Evolutionary conservation across 2,888 invertebrate species (phyloP), one percentile per base, ranked within the genome.

Genomic region (Sinodicranocentrus sp.): DNA sequence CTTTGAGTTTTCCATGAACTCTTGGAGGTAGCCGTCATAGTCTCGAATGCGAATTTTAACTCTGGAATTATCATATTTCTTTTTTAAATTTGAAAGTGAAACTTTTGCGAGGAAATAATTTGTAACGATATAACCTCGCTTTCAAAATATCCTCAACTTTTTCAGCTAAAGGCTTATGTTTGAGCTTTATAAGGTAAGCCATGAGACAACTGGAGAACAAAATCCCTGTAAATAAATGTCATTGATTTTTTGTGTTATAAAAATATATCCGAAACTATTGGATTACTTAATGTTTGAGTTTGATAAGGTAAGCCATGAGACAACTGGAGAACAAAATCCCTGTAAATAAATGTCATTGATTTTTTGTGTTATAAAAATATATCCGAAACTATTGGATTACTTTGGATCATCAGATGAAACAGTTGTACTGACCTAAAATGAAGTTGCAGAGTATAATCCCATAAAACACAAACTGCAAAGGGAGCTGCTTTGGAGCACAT

Each of bases 361-460:
- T n/a, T n/a, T n/a, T n/a, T n/a, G n/a, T n/a, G n/a, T n/a, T n/a
- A n/a, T n/a, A n/a, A n/a, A n/a, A n/a, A n/a, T n/a, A n/a, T n/a
- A n/a, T n/a, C n/a, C n/a, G n/a, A n/a, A n/a, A n/a, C n/a, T n/a
- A n/a, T n/a, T n/a, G n/a, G n/a, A n/a, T n/a, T n/a, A n/a, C n/a
- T n/a, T n/a, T n/a, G n/a, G n/a, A n/a, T n/a, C n/a, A n/a, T n/a
- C n/a, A n/a, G n/a, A n/a, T n/a, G n/a, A n/a, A n/a, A n/a, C n/a
- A n/a, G n/a, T n/a, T n/a, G n/a, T n/a, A n/a, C n/a, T n/a, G n/a
- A 85, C 85, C 85, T 15, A 85, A 17, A 25, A 84, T 61, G 26
- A 73, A 79, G 6, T 78, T 59, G 19, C 63, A 43, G 15, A 84
- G 10, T 17, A 83, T 68, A 2, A 68, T 39, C 19, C 65, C 75